Base-by-base conservation (phyloP, 2,797 vertebrate genomes). In the Botia kubotai region DNA sequence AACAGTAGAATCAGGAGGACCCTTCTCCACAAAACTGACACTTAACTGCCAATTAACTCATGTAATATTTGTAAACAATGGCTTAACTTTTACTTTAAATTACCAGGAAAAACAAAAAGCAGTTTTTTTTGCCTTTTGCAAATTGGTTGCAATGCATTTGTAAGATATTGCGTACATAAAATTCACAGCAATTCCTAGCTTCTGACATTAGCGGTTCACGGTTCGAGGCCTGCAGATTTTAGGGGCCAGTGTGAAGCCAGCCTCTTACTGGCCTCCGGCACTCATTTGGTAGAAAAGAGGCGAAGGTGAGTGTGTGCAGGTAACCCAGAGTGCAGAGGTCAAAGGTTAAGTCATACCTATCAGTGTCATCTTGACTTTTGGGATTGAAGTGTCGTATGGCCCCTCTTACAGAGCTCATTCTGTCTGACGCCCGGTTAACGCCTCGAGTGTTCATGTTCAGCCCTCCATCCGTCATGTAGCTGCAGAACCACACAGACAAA, bases 401-500 rank as follows among this genome's bases (percentile, higher is more conserved):
- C 0, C 94, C 93, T 86, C 93, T 92, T 72, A 92, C 90, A 5
- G 88, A 71, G 67, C 87, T 82, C 29, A 94, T 84, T 33, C 72
- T 48, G 76, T 96, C 94, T 80, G 93, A 93, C 76, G 94, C 87
- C 84, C 93, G 86, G 87, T 94, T 95, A 87, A 95, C 82, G 77
- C 93, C 94, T 82, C 93, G 92, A 0, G 94, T 93, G 77, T 94
- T 95, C 46, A 95, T 86, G 90, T 88, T 95, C 65, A 95, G 93
- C 14, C 95, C 95, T 82, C 95, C 95, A 84, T 96, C 95, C 72
- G 95, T 96, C 95, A 96, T 91, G 86, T 96, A 96, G 81, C 95
- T 96, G 90, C 87, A 88, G 26, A 69, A 66, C 75, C 46, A 63
- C 23, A 73, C 52, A 70, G 19, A 58, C 77, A 48, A 17, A n/a